Conservation (phyloP, 2,888 invertebrate genomes). For the Melanargia galathea region DNA sequence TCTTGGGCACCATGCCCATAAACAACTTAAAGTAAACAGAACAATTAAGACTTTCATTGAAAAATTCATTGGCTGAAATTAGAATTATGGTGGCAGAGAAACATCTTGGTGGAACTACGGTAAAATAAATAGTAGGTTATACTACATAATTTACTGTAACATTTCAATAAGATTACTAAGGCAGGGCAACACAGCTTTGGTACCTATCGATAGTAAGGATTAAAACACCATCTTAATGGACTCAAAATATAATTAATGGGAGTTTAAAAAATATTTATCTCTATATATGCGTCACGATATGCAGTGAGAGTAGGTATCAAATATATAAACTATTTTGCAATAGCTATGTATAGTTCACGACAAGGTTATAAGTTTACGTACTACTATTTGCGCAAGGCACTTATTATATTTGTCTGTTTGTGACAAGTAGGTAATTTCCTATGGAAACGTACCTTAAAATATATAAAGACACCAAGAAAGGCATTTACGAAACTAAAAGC, state of each 20-base stretch:
- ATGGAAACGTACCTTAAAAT: background rate
- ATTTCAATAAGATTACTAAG: conserved; percentile 18
- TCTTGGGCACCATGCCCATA: no score
- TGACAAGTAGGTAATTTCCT: conserved; percentile 3
- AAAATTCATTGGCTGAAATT: background rate
- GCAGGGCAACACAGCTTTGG: conserved; percentile 6
- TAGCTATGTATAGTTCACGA: conserved; percentile 18
- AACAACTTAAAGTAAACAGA: background rate
- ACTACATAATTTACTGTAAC: background rate
- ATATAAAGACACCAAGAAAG: background rate
- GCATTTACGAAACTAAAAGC: background rate
- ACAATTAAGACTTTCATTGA: no score
- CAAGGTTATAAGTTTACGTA: conserved; percentile 36
- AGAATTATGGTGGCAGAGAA: background rate
- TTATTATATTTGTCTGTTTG: background rate
- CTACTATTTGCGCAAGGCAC: conserved; percentile 4
- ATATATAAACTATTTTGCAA: conserved; percentile 38
- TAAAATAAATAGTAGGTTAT: background rate
- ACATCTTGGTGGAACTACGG: background rate
- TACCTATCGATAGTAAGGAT: conserved; percentile 5
- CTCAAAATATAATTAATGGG: conserved; percentile 11
- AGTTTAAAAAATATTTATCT: conserved; percentile 8
- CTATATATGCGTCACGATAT: conserved; percentile 27
- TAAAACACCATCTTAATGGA: background rate
- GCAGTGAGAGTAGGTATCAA: conserved; percentile 22